A percentile compares a stretch with the other conserved stretches of the same genome.
Conservation (phyloP, 2,113 vertebrate genomes). For the Lophius piscatorius region DNA sequence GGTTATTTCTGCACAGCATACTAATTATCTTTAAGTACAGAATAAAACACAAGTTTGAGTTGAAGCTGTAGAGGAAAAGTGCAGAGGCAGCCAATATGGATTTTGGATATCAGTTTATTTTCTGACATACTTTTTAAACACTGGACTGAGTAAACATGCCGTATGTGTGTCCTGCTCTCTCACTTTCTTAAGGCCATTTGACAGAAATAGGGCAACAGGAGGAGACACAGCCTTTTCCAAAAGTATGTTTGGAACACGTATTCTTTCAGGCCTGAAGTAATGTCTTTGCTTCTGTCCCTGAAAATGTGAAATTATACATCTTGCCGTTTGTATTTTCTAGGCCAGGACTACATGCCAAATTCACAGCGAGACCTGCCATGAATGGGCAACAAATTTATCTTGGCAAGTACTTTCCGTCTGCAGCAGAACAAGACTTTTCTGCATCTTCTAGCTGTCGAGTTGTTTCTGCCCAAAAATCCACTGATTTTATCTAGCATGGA, state of each 20-base stretch:
- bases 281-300: conserved; percentile 37
- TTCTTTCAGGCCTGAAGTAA: conserved; percentile 26
- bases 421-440: conserved; percentile 44
- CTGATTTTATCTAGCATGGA: conserved; percentile 36
- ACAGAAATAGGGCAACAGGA: conserved; percentile 55
- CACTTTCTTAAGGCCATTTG: conserved; percentile 8
- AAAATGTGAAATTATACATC: conserved; percentile 48
- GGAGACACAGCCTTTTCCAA: conserved; percentile 33
- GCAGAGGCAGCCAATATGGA: not conserved
- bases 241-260: conserved; percentile 20
- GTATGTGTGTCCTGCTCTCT: conserved; percentile 1
- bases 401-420: conserved; percentile 42
- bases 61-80: too few relatives aligned
- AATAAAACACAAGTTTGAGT: too few relatives aligned
- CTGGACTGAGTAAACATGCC: not conserved
- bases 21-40: too few relatives aligned
- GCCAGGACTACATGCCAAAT: conserved; percentile 46
- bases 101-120: conserved; percentile 16
- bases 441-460: conserved; percentile 38
- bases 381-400: conserved; percentile 59
- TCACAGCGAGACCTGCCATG: conserved; percentile 28
- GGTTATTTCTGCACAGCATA: too few relatives aligned
- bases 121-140: conserved; percentile 23
- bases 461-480: conserved; percentile 22
- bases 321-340: conserved; percentile 45